Base-by-base conservation (phyloP, 64 coral and sea anemone genomes). In the Anthopleura sola region DNA sequence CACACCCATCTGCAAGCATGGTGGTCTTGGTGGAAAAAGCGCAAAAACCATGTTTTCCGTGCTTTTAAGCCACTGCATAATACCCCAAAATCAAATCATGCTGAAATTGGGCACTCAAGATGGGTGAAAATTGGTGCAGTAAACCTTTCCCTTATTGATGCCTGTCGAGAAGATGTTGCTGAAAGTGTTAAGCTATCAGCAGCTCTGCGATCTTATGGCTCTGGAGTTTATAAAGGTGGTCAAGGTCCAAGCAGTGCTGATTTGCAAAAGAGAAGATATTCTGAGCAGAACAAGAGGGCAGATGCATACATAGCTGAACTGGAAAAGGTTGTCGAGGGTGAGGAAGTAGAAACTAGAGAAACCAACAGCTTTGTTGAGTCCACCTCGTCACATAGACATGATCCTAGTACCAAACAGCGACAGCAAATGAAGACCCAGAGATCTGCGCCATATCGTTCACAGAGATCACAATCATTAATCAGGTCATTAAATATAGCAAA, bases 51-150 rank as follows among this genome's bases (percentile, higher is more conserved):
- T 50, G 90, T 91, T 44, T 91, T 91, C 40, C 21, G 84, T 20
- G 90, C 83, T 64, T 91, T 91, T 60, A 91, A 91, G 76, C 90
- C 90, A 31, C 54, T 60, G 36, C 84, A 86, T 60, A 91, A 91
- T 86, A 75, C 78, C 24, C 90, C 90, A 6, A 91, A 91, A 46
- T 37, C 90, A 23, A 91, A 91, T 82, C 60, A 82, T 80, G 90
- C 90, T 49, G 90, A 91, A 64, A 86, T 91, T 86, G 76, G 84
- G 10, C 90, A 86, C 66, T 91, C 90, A 3, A 34, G 82, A 5
- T 91, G 90, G 90, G 84, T 86, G 24, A 86, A 81, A 37, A 86
- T 82, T 40, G 84, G 90, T 31, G 90, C 54, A 18, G 77, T 86
- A n/a, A 91, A 91, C 60, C 77, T 91, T 24, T 86, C 90, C 56